A percentile compares a stretch with the other conserved stretches of the same genome.
Conservation (phyloP, 2,888 invertebrate genomes). For the Miltochrista miniata region DNA sequence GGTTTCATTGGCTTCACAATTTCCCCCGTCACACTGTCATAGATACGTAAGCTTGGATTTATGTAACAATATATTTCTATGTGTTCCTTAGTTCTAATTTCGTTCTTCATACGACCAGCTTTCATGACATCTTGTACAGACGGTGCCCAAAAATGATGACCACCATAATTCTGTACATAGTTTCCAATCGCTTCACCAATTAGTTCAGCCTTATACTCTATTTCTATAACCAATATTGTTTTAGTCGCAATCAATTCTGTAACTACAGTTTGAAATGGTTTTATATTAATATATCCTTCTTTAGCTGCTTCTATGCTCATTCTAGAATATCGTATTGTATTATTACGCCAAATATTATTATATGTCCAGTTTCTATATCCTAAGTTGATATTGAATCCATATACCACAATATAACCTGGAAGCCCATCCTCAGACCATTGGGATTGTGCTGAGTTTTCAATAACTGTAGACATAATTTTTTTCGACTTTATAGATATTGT, state of each 20-base stretch:
- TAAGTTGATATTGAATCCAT: conserved; percentile 47
- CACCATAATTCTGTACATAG: conserved; percentile 57
- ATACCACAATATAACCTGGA: conserved; percentile 47
- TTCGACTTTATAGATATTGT: conserved; percentile 37
- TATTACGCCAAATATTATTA: conserved; percentile 54
- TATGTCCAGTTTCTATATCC: conserved; percentile 37
- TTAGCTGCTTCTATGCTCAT: conserved; percentile 44
- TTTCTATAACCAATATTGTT: conserved; percentile 50
- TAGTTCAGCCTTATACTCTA: conserved; percentile 50
- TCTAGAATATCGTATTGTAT: conserved; percentile 28
- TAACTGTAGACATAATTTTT: conserved; percentile 32
- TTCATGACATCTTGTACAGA: conserved; percentile 56
- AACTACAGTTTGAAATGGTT: conserved; percentile 47
- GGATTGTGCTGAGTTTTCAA: conserved; percentile 51
- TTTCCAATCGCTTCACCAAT: conserved; percentile 56
- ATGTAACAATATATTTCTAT: conserved; percentile 58
- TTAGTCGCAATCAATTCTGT: conserved; percentile 50
- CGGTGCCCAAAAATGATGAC: conserved; percentile 68
- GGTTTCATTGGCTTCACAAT: conserved; percentile 5
- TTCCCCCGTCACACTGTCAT: conserved; percentile 46
- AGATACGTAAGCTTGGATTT: conserved; percentile 50
- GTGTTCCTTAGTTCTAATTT: conserved; percentile 52
- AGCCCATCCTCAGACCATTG: conserved; percentile 52
- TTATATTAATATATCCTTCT: conserved; percentile 38
- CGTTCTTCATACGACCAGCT: conserved; percentile 54